Evolutionary conservation across 2,888 invertebrate genomes (phyloP).

Genomic region (Vannuccia rotundouncinata): DNA sequence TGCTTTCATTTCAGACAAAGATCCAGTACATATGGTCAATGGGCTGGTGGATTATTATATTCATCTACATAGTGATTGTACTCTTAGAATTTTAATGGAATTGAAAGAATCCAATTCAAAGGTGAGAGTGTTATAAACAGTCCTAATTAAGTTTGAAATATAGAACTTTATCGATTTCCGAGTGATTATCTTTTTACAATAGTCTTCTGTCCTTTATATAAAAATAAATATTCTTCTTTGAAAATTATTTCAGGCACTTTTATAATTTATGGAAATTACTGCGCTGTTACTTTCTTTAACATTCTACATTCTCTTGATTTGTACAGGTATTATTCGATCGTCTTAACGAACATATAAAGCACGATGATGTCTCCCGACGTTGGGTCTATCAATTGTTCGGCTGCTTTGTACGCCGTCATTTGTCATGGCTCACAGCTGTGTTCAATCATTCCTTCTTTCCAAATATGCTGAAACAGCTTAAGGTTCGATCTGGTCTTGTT

Average conservation of each 20-base stretch:
- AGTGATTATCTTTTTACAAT: too few relatives aligned
- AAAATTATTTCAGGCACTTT: too few relatives aligned
- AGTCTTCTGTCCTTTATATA: too few relatives aligned
- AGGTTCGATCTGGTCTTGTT: neutral
- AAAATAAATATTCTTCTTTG: too few relatives aligned
- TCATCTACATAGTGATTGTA: neutral
- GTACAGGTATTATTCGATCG: constrained; percentile 5
- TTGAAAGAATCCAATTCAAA: neutral
- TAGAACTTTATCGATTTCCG: too few relatives aligned
- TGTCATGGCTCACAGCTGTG: neutral
- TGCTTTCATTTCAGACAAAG: neutral
- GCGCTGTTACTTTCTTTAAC: too few relatives aligned
- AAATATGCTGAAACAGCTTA: neutral
- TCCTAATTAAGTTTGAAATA: too few relatives aligned
- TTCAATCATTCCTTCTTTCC: neutral
- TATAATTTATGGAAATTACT: too few relatives aligned
- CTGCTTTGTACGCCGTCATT: neutral
- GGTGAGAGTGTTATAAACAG: too few relatives aligned
- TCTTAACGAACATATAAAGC: neutral
- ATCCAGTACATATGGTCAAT: constrained; percentile 2
- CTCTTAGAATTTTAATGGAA: neutral
- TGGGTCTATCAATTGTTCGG: constrained; percentile 14
- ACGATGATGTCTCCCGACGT: neutral
- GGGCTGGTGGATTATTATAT: neutral
- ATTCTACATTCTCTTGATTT: too few relatives aligned